phyloP scores from a whole-genome alignment of 2,113 vertebrate genomes.

The Scopus umbretta region DNA sequence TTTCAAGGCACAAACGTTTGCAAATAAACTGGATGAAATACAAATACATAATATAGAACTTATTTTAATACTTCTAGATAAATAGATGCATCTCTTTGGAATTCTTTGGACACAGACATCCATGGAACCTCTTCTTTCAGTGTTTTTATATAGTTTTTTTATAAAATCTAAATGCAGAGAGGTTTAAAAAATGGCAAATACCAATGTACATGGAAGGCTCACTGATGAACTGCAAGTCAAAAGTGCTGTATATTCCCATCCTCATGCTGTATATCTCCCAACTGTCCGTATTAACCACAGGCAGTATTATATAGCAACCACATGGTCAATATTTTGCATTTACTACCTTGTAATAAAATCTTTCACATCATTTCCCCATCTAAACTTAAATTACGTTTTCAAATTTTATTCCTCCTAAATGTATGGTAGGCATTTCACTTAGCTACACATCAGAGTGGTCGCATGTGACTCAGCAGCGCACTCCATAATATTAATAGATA shows the following conservation, averaged over 20 bases:
- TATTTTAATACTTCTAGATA: conserved; percentile 54
- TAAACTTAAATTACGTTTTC: conserved; percentile 63
- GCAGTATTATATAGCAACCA: conserved; percentile 26
- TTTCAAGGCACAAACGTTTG: conserved; percentile 67
- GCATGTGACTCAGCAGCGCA: conserved; percentile 15
- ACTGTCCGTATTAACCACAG: conserved; percentile 36
- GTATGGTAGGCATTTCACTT: conserved; percentile 39
- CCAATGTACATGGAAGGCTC: conserved; percentile 37
- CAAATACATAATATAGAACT: conserved; percentile 40
- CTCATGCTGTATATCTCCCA: conserved; percentile 1
- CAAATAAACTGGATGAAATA: conserved; percentile 53
- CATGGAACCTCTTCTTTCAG: conserved; percentile 53
- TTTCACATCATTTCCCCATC: conserved; percentile 43
- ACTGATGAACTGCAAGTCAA: conserved; percentile 61
- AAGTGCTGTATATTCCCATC: conserved; percentile 52
- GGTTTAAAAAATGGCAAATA: conserved; percentile 59
- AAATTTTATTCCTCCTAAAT: conserved; percentile 55
- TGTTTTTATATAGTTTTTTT: conserved; percentile 35
- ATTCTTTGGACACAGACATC: conserved; percentile 59
- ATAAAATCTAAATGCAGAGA: conserved; percentile 55
- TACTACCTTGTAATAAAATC: conserved; percentile 66
- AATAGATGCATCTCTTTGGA: conserved; percentile 62
- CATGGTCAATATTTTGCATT: conserved; percentile 44
- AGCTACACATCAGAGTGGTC: conserved; percentile 48
- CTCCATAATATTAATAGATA: conserved; percentile 50